phyloP scores from a whole-genome alignment of 1,140 invertebrate species.

The Aricia agestis region DNA sequence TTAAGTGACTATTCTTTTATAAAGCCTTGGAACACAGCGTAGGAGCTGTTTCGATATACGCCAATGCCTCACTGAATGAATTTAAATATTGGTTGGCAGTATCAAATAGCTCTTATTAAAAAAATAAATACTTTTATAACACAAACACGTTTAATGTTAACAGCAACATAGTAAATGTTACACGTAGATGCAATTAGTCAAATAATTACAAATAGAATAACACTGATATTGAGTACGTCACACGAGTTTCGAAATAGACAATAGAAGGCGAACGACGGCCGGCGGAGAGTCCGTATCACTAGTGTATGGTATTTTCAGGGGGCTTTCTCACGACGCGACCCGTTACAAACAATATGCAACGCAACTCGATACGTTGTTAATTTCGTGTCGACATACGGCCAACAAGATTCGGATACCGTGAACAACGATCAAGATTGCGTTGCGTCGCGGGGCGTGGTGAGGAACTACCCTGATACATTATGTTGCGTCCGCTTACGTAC shows the following conservation, averaged over 20 bases:
- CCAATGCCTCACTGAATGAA: not conserved
- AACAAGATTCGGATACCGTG: conserved; percentile 38
- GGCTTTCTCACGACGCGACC: conserved; percentile 51
- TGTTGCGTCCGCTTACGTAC: conserved; percentile 39
- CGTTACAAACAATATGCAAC: conserved; percentile 48
- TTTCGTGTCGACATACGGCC: conserved; percentile 47
- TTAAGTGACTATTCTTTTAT: not conserved
- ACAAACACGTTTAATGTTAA: not conserved
- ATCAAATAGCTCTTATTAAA: not conserved
- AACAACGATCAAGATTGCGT: conserved; percentile 36
- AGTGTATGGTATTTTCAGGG: conserved; percentile 46
- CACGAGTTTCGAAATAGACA: not conserved
- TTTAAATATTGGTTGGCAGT: not conserved
- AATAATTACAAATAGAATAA: conserved; percentile 12
- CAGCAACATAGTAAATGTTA: conserved; percentile 14
- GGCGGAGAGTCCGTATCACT: conserved; percentile 21
- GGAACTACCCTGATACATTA: conserved; percentile 43
- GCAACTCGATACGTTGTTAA: conserved; percentile 46
- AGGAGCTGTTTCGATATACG: not conserved
- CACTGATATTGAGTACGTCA: not conserved
- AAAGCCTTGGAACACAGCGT: not conserved
- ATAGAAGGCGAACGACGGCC: not conserved
- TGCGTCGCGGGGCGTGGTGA: conserved; percentile 47
- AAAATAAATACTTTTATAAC: not conserved
- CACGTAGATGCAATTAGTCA: conserved; percentile 9